These are phyloP conservation scores for Sminthopsis crassicaudata DNA, from an alignment of 2,113 vertebrate species.

Conservation along the genomic window DNA sequence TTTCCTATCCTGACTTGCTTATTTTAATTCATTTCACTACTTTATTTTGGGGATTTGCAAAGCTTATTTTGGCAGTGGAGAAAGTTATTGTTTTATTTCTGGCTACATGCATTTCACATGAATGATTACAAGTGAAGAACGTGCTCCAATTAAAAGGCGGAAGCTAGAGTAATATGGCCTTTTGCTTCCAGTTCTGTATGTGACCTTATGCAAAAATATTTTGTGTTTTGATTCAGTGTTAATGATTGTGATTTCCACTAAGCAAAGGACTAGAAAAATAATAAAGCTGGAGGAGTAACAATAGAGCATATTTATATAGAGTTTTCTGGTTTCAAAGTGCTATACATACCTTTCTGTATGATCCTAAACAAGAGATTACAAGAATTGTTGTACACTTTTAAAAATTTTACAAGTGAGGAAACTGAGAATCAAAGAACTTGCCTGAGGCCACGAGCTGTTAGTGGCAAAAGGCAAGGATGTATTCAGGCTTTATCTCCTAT, in stretches of 20 bases:
- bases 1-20: conserved; percentile 75
- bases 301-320: not conserved
- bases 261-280: not conserved
- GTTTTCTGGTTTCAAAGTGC: not conserved
- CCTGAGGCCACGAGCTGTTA: not conserved
- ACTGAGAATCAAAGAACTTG: not conserved
- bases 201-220: not conserved
- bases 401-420: not conserved
- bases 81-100: conserved; percentile 71
- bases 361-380: not conserved
- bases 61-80: conserved; percentile 76
- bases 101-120: conserved; percentile 50
- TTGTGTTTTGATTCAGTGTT: not conserved
- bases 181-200: conserved; percentile 36
- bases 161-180: conserved; percentile 2
- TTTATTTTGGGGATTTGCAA: conserved; percentile 78
- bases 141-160: conserved; percentile 49
- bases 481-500: not conserved
- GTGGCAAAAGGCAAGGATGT: not conserved
- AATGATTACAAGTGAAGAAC: conserved; percentile 60
- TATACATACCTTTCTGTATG: not conserved
- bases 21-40: conserved; percentile 72
- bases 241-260: not conserved
- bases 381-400: not conserved
- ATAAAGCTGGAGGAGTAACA: not conserved